A percentile compares a stretch with the other conserved stretches of the same genome.
phyloP scores from a whole-genome alignment of 2,888 invertebrate genomes.

The Malacosoma neustria region DNA sequence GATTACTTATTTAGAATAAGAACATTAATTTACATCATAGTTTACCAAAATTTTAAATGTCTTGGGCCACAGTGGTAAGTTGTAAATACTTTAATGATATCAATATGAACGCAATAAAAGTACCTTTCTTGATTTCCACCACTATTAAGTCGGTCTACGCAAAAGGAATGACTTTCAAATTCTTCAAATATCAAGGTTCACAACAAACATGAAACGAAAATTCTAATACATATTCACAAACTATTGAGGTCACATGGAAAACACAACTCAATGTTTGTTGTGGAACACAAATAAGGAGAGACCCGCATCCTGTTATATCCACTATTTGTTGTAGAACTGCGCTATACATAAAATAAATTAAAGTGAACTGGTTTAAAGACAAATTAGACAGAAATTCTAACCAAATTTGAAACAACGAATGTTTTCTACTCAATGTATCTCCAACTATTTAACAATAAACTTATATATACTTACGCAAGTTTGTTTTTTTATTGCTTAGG shows the following conservation, averaged over 20 bases:
- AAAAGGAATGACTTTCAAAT: neutral
- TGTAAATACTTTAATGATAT: no score
- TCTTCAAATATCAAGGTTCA: neutral
- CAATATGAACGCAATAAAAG: no score
- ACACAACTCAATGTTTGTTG: conserved; percentile 20
- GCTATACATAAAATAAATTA: conserved; percentile 3
- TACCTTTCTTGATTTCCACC: no score
- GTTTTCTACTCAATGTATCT: no score
- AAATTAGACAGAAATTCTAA: no score
- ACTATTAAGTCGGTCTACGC: no score
- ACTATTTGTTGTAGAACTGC: conserved; percentile 40
- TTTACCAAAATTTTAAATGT: neutral
- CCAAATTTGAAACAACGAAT: neutral
- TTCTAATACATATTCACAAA: conserved; percentile 16
- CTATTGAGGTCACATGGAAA: conserved; percentile 19
- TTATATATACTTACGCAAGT: no score
- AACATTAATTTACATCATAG: no score
- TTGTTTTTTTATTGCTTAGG: no score
- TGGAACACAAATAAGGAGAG: conserved; percentile 28
- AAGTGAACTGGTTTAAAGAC: no score
- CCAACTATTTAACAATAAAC: no score
- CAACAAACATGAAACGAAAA: conserved; percentile 3
- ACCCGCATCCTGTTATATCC: conserved; percentile 38
- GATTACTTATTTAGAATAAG: no score
- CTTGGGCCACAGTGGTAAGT: neutral